Conservation (phyloP, 1,140 invertebrate species). For the Delia radicum region DNA sequence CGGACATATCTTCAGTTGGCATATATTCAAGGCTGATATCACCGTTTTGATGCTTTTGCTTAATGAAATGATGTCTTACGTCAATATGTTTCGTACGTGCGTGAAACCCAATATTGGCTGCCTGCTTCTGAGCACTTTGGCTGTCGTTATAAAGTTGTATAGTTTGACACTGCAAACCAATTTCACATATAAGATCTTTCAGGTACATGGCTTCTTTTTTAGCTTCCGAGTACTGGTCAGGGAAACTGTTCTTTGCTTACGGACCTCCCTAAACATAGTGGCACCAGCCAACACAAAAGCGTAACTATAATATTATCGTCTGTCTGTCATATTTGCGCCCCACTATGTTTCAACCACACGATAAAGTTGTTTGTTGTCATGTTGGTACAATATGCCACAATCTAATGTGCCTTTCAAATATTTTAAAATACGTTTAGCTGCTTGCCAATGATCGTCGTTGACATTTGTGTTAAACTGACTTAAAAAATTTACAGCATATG, state of each 20-base stretch:
- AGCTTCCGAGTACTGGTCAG: slow-evolving; percentile 42
- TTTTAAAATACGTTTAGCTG: background rate
- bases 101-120: slow-evolving; percentile 15
- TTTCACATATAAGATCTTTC: background rate
- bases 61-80: slow-evolving; percentile 45
- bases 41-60: slow-evolving; percentile 29
- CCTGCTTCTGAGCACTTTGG: slow-evolving; percentile 10
- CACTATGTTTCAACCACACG: background rate
- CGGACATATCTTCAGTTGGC: slow-evolving; percentile 36
- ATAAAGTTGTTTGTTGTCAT: slow-evolving; percentile 44
- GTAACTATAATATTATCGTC: too few species aligned
- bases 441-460: background rate
- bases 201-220: slow-evolving; percentile 22
- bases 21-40: slow-evolving; percentile 33
- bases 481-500: slow-evolving; percentile 55
- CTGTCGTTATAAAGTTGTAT: slow-evolving; percentile 15
- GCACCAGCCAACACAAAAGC: slow-evolving; percentile 33
- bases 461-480: slow-evolving; percentile 55
- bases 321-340: background rate
- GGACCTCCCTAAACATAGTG: slow-evolving; percentile 52
- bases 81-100: slow-evolving; percentile 49
- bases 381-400: slow-evolving; percentile 44
- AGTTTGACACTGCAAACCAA: background rate
- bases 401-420: background rate
- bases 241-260: slow-evolving; percentile 57